Base-by-base conservation (phyloP, 2,113 vertebrate species). In the Dasypus novemcinctus region DNA sequence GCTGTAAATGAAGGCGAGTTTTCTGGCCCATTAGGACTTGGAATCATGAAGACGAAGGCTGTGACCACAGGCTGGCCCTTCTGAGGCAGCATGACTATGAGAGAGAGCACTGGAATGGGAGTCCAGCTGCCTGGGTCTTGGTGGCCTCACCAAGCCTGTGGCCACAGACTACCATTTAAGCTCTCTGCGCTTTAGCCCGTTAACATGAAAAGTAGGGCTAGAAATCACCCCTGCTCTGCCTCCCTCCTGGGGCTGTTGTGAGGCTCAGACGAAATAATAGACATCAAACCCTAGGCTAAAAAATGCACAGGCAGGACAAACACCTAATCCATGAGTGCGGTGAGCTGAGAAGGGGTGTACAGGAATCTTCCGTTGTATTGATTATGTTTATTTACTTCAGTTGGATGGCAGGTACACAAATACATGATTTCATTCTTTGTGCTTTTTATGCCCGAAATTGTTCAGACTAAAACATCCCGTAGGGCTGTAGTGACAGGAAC, bases 281-380 rank as follows among this genome's bases (percentile, higher is more conserved):
- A 27, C 52, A 41, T 41, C 33, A 57, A 36, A 64, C 27, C 41
- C 10, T 4, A 59, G 23, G 1, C 52, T 94, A 90, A 52, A 64
- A 79, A 71, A 69, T 4, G 0, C 52, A 14, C 3, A 10, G 20
- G 20, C 87, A 83, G 6, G 75, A 38, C 38, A 27, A 92, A 82
- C 31, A 72, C 63, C 25, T 43, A 92, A 20, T 46, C 68, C 4
- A 1, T 12, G 10, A 8, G 41, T 11, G 63, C 14, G 14, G 9
- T 38, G 80, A 82, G 7, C 46, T 63, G 46, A 23, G 54, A n/a
- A 41, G 38, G 10, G 38, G 25, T 49, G 3, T 3, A 9, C 1
- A 15, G 29, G 46, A 43, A 15, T 29, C 33, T 43, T 57, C 36
- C 2, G 15, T 63, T 2, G 2, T 5, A 1, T 10, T 1, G 12